Percentiles rank a stretch among this genome's conserved stretches.
These are phyloP conservation scores for Syritta pipiens DNA, from an alignment of 2,888 invertebrate species.

Conservation along the genomic window DNA sequence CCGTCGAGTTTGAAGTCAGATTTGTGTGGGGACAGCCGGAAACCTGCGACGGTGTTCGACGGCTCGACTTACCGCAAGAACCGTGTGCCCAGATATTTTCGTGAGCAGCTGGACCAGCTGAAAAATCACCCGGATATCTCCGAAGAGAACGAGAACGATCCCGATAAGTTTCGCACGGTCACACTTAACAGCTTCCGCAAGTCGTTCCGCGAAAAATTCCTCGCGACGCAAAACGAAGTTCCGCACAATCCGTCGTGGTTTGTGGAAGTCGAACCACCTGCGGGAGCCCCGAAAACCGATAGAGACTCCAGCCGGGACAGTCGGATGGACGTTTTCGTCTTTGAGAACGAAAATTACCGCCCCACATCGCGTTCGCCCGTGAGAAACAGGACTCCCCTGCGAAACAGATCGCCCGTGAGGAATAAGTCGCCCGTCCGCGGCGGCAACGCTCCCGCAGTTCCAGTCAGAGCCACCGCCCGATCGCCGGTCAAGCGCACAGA, in stretches of 20 bases:
- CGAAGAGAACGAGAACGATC: constrained; percentile 71
- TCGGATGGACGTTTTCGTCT: constrained; percentile 74
- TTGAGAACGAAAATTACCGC: constrained; percentile 77
- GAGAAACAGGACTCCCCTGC: constrained; percentile 70
- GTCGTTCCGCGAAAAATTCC: constrained; percentile 77
- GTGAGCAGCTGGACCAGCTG: constrained; percentile 75
- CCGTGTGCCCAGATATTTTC: constrained; percentile 74
- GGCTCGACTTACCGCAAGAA: constrained; percentile 76
- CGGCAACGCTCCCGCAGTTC: constrained; percentile 57
- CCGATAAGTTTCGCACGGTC: constrained; percentile 77
- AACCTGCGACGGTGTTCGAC: constrained; percentile 70
- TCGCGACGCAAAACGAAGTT: constrained; percentile 75
- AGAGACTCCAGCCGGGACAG: constrained; percentile 70
- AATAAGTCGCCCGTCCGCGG: constrained; percentile 70
- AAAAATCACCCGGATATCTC: constrained; percentile 72
- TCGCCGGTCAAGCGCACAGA: constrained; percentile 58
- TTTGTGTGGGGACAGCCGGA: constrained; percentile 23
- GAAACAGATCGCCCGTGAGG: constrained; percentile 20
- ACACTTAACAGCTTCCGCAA: constrained; percentile 78
- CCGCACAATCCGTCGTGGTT: constrained; percentile 79
- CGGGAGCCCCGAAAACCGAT: not conserved
- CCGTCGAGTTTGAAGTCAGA: constrained; percentile 73
- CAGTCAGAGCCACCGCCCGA: constrained; percentile 67
- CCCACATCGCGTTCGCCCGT: constrained; percentile 77
- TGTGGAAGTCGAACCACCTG: constrained; percentile 75